A percentile compares a stretch with the other conserved stretches of the same genome.
Evolutionary conservation across 2,113 vertebrate genomes (phyloP).

Genomic region (Sinocyclocheilus anophthalmus): DNA sequence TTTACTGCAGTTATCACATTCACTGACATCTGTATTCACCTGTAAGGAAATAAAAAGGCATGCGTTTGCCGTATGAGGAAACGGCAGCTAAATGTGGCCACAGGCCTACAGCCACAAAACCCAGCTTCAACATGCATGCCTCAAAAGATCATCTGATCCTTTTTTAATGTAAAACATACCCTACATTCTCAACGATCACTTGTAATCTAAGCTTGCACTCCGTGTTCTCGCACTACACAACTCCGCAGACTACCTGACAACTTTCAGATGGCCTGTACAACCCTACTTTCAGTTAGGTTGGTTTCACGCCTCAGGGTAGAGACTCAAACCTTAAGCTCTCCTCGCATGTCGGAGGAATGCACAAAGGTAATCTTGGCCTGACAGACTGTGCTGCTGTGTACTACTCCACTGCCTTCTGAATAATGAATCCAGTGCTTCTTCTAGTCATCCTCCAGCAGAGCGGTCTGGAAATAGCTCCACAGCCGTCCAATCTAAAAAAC

Average conservation of each 20-base stretch:
- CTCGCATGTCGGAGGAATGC: conserved; percentile 25
- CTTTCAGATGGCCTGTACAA: not conserved
- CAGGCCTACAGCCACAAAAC: too few relatives aligned
- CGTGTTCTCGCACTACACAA: not conserved
- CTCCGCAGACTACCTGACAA: not conserved
- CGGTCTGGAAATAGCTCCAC: conserved; percentile 73
- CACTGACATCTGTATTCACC: not conserved
- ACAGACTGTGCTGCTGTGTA: conserved; percentile 63
- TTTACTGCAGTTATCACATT: not conserved
- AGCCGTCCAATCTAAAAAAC: conserved; percentile 55
- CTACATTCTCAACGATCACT: not conserved
- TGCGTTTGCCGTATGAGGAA: not conserved
- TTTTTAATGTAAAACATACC: conserved; percentile 10
- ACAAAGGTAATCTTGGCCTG: conserved; percentile 56
- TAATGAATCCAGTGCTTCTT: conserved; percentile 73
- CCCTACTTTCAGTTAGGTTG: conserved; percentile 19
- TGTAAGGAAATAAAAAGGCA: not conserved
- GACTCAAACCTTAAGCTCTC: conserved; percentile 29
- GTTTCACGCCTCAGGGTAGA: conserved; percentile 42
- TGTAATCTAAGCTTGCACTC: not conserved
- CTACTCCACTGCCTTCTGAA: conserved; percentile 69
- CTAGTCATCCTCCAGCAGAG: conserved; percentile 59
- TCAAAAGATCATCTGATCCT: not conserved
- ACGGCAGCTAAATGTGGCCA: not conserved
- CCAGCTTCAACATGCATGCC: not conserved